phyloP scores from a whole-genome alignment of 2,113 vertebrate genomes.

The Cottus gobio region DNA sequence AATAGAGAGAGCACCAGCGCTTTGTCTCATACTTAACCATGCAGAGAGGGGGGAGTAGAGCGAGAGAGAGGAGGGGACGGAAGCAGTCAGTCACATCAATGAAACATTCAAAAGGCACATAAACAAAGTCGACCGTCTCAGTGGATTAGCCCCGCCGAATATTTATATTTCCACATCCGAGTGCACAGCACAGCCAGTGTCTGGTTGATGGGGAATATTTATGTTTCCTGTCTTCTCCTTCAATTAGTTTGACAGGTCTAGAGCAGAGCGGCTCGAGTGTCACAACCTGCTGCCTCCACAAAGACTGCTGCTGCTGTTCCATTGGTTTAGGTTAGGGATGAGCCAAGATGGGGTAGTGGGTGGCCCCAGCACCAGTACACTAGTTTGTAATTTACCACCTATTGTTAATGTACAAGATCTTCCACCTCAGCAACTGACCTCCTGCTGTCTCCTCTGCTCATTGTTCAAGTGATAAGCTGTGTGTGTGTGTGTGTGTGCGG shows the following conservation, averaged over 20 bases:
- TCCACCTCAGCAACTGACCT: constrained; percentile 67
- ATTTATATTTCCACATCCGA: constrained; percentile 70
- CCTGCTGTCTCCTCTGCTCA: constrained; percentile 71
- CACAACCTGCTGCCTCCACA: constrained; percentile 36
- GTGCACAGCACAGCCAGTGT: constrained; percentile 37
- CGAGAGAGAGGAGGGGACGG: not conserved
- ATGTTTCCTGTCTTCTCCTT: constrained; percentile 64
- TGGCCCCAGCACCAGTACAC: constrained; percentile 29
- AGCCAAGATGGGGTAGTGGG: constrained; percentile 17
- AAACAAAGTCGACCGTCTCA: constrained; percentile 69
- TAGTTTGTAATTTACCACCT: constrained; percentile 73
- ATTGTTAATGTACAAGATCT: constrained; percentile 70
- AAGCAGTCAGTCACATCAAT: constrained; percentile 70
- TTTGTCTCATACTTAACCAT: constrained; percentile 67
- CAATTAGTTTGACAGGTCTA: constrained; percentile 66
- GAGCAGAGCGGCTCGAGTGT: constrained; percentile 28
- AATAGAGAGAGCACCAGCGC: constrained; percentile 62
- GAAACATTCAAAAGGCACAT: constrained; percentile 74
- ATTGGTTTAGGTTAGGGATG: constrained; percentile 59
- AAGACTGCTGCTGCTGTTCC: constrained; percentile 47
- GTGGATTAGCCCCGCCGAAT: constrained; percentile 61
- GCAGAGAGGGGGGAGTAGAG: constrained; percentile 7
- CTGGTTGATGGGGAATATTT: constrained; percentile 64
- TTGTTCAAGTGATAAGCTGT: constrained; percentile 69
- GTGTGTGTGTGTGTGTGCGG: not conserved